Percentiles rank a stretch among this genome's conserved stretches.
phyloP scores from a whole-genome alignment of 2,797 vertebrate genomes.

The Amazonetta brasiliensis region DNA sequence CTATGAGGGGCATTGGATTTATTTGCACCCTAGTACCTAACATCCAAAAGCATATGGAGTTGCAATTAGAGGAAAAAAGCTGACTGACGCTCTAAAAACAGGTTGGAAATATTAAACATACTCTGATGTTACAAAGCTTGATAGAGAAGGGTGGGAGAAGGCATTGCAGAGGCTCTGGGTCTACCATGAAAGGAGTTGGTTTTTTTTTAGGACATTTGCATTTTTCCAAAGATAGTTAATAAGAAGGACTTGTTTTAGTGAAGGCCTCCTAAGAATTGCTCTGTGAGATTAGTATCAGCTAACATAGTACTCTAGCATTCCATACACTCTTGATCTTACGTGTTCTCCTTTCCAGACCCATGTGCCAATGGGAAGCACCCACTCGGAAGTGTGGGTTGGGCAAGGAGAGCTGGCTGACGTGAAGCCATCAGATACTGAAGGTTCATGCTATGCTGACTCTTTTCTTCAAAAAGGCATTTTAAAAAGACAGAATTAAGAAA shows the following conservation, averaged over 20 bases:
- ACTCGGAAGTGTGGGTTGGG: not conserved
- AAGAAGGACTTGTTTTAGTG: not conserved
- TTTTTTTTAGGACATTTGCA: not conserved
- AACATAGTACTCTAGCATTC: not conserved
- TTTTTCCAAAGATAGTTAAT: not conserved
- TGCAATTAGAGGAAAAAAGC: fast-evolving
- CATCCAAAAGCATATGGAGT: fast-evolving
- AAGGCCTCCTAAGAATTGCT: not conserved
- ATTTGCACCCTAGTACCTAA: not conserved
- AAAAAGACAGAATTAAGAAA: not conserved
- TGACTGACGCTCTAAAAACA: not conserved
- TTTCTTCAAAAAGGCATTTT: not conserved
- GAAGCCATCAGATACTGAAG: not conserved
- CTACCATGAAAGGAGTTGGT: not conserved
- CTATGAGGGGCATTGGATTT: not conserved
- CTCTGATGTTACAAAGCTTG: not conserved
- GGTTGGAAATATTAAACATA: not conserved
- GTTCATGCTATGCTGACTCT: not conserved
- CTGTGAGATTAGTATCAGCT: not conserved
- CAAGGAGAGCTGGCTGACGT: not conserved
- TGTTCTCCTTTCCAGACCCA: not conserved
- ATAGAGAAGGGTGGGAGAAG: not conserved
- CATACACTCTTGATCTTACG: not conserved
- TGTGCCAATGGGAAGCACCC: not conserved
- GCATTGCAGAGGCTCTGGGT: not conserved